Conservation (phyloP, 1,140 invertebrate species). For the Micrasema minimum region DNA sequence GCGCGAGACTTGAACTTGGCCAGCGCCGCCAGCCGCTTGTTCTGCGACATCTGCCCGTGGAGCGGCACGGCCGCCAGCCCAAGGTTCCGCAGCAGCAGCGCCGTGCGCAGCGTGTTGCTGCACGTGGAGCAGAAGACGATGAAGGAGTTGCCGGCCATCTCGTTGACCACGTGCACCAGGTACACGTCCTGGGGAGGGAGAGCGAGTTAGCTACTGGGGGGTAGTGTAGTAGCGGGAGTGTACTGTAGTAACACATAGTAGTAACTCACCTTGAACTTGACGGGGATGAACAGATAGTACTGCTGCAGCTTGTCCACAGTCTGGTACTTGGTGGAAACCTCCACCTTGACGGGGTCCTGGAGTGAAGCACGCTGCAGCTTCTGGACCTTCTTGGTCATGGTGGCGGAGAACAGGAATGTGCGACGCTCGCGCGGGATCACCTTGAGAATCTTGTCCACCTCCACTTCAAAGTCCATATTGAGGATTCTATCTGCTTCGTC, state of each 20-base stretch:
- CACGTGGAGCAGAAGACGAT: slow-evolving; percentile 98
- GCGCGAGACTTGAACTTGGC: slow-evolving; percentile 94
- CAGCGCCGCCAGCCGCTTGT: slow-evolving; percentile 89
- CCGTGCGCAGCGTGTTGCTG: slow-evolving; percentile 88
- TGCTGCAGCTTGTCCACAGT: slow-evolving; percentile 97
- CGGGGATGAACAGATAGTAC: slow-evolving; percentile 95
- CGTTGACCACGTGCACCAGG: slow-evolving; percentile 95
- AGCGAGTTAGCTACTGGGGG: background rate
- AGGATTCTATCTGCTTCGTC: slow-evolving; percentile 96
- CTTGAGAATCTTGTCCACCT: slow-evolving; percentile 95
- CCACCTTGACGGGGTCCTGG: slow-evolving; percentile 91
- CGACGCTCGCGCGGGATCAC: slow-evolving; percentile 89
- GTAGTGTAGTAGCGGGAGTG: too few species aligned
- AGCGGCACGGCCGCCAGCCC: slow-evolving; percentile 93
- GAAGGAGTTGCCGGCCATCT: slow-evolving; percentile 94
- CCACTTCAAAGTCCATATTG: slow-evolving; percentile 96
- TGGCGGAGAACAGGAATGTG: slow-evolving; percentile 95
- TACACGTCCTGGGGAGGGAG: slow-evolving; percentile 82
- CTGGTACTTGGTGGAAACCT: slow-evolving; percentile 97
- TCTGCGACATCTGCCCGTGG: slow-evolving; percentile 97
- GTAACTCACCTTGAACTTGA: slow-evolving; percentile 83
- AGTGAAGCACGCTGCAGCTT: slow-evolving; percentile 96
- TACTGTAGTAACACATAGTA: too few species aligned
- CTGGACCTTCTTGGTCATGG: slow-evolving; percentile 98
- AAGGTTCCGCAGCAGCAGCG: slow-evolving; percentile 88